A percentile compares a stretch with the other conserved stretches of the same genome.
Conservation (phyloP, 2,113 vertebrate species). For the Gorsachius goisagi region DNA sequence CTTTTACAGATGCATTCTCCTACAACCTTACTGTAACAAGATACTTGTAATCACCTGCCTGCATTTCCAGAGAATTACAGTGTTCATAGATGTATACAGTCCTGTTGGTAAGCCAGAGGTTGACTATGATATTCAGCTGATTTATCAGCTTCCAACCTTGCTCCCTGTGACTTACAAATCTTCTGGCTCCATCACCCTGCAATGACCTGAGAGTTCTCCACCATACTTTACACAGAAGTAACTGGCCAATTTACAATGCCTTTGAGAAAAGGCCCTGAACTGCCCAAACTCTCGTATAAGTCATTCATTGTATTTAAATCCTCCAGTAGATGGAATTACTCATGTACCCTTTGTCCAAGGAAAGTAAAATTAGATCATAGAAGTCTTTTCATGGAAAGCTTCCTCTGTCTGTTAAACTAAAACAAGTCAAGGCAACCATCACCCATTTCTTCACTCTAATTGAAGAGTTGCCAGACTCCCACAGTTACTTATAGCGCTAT, state of each 20-base stretch:
- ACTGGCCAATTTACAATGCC: not conserved
- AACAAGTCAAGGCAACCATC: not conserved
- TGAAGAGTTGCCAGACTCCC: not conserved
- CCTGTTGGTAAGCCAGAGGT: not conserved
- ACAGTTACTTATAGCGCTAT: not conserved
- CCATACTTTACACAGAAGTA: not conserved
- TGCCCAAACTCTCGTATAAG: not conserved
- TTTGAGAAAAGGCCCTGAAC: not conserved
- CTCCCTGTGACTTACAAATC: not conserved
- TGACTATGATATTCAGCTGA: not conserved
- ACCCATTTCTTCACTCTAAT: not conserved
- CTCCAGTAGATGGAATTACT: not conserved
- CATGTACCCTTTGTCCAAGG: not conserved
- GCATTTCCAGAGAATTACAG: not conserved
- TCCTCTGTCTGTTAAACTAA: not conserved
- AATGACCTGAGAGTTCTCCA: not conserved
- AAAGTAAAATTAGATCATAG: not conserved
- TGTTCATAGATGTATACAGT: not conserved
- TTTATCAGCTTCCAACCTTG: not conserved
- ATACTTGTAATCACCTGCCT: not conserved
- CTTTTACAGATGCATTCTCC: not conserved
- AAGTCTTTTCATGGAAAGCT: not conserved
- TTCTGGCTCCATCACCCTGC: not conserved
- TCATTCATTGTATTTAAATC: not conserved
- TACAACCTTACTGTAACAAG: not conserved